Evolutionary conservation across 2,888 invertebrate species (phyloP).

Genomic region (Mesorhabditis sp.): DNA sequence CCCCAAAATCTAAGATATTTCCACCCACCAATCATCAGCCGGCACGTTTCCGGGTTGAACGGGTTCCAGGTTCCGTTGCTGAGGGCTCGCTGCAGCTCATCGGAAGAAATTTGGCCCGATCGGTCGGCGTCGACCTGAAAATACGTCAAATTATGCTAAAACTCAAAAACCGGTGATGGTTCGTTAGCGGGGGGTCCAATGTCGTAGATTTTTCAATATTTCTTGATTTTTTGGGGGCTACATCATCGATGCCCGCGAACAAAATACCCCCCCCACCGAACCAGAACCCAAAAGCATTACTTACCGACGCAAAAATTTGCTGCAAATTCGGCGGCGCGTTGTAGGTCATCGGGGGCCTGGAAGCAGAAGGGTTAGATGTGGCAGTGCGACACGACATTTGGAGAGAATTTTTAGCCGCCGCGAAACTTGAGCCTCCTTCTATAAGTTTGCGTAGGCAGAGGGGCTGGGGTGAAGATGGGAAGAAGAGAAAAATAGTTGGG

Average conservation of each 20-base stretch:
- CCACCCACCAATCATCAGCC: constrained; percentile 83
- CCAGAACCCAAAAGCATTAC: constrained; percentile 19
- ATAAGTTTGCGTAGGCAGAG: too few relatives aligned
- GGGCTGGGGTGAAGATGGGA: too few relatives aligned
- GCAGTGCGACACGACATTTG: too few relatives aligned
- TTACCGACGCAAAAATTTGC: constrained; percentile 32
- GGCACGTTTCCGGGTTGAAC: constrained; percentile 93
- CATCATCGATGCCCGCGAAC: not conserved
- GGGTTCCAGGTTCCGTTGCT: constrained; percentile 94
- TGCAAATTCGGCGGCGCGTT: constrained; percentile 22
- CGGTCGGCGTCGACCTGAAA: constrained; percentile 17
- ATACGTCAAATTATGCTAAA: not conserved
- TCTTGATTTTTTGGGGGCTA: constrained; percentile 1
- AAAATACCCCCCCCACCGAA: not conserved
- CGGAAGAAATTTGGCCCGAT: constrained; percentile 45
- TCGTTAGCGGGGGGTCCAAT: not conserved
- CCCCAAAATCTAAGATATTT: constrained; percentile 7
- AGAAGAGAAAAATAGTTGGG: too few relatives aligned
- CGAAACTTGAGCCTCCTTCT: too few relatives aligned
- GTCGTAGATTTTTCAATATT: not conserved
- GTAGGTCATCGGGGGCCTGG: not conserved
- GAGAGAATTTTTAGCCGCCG: too few relatives aligned
- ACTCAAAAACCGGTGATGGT: not conserved
- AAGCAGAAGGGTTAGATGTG: not conserved
- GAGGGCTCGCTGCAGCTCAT: constrained; percentile 68